phyloP scores from a whole-genome alignment of 2,797 vertebrate species.

The Trematomus bernacchii region DNA sequence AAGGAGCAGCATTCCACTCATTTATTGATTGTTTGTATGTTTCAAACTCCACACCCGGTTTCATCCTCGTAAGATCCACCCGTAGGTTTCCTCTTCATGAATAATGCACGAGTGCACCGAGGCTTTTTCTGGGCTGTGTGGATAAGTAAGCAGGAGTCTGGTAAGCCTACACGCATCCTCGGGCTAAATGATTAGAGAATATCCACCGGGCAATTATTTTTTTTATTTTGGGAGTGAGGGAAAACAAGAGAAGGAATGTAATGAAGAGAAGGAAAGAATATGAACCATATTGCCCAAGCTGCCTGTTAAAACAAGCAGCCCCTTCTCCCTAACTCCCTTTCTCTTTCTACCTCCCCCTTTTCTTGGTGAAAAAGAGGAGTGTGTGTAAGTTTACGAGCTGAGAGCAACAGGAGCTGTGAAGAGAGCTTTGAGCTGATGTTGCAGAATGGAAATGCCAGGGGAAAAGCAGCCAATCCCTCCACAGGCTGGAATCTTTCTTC shows the following conservation, averaged over 20 bases:
- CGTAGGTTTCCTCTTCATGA: constrained; percentile 41
- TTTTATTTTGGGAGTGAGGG: constrained; percentile 15
- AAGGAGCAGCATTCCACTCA: constrained; percentile 38
- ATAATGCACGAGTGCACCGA: constrained; percentile 52
- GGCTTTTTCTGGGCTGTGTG: constrained; percentile 48
- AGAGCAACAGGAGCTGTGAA: constrained; percentile 84
- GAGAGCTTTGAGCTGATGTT: constrained; percentile 83
- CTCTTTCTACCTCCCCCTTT: constrained; percentile 16
- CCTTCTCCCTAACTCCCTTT: constrained; percentile 14
- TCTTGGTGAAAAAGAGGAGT: constrained; percentile 53
- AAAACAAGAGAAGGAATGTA: constrained; percentile 35
- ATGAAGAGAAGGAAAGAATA: constrained; percentile 32
- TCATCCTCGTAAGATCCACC: constrained; percentile 42
- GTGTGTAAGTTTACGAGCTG: constrained; percentile 79
- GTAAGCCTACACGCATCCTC: constrained; percentile 59
- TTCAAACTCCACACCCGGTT: constrained; percentile 46
- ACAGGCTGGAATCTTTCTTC: constrained; percentile 25
- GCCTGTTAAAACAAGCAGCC: constrained; percentile 41
- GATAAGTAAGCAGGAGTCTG: constrained; percentile 50
- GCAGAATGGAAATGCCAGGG: constrained; percentile 72
- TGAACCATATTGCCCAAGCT: constrained; percentile 42
- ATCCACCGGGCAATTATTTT: constrained; percentile 45
- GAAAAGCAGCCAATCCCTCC: constrained; percentile 37
- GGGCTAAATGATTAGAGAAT: constrained; percentile 68
- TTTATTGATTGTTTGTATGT: constrained; percentile 44